A percentile compares a stretch with the other conserved stretches of the same genome.
Conservation (phyloP, 2,797 vertebrate genomes). For the Gallinago nigripennis region DNA sequence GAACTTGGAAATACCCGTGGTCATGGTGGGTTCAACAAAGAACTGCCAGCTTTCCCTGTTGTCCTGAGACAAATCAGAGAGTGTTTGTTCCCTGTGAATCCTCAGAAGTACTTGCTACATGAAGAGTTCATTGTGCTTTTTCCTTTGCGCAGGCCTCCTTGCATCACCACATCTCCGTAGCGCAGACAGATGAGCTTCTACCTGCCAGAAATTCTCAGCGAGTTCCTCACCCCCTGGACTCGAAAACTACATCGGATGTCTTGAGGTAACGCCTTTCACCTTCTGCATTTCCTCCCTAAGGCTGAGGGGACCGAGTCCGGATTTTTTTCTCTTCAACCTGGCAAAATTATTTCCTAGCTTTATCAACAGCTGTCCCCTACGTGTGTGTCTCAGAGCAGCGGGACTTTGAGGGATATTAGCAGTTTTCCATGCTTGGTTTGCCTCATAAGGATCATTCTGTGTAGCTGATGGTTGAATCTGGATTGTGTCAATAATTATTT, state of each 20-base stretch:
- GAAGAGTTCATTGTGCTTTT: background rate
- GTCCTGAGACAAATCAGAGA: background rate
- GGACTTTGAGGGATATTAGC: background rate
- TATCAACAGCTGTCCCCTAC: background rate
- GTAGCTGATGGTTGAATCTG: background rate
- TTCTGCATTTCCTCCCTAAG: background rate
- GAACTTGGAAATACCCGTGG: background rate
- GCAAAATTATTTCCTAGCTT: background rate
- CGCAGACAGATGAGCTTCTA: conserved; percentile 91
- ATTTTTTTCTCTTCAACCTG: background rate
- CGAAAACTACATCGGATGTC: conserved; percentile 98
- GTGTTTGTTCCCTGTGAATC: background rate
- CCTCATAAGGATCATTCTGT: background rate
- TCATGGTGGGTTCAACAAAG: background rate
- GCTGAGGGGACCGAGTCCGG: background rate
- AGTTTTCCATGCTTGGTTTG: background rate
- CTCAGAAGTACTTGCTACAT: background rate
- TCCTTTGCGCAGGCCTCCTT: conserved; percentile 86
- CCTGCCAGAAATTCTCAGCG: conserved; percentile 90
- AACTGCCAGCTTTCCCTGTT: rapidly evolving
- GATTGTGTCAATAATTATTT: background rate
- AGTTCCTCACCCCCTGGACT: conserved; percentile 94
- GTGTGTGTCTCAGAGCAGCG: background rate
- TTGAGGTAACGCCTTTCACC: conserved; percentile 83
- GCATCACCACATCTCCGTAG: conserved; percentile 95